phyloP scores from a whole-genome alignment of 2,888 invertebrate species.

The Melieria picta region DNA sequence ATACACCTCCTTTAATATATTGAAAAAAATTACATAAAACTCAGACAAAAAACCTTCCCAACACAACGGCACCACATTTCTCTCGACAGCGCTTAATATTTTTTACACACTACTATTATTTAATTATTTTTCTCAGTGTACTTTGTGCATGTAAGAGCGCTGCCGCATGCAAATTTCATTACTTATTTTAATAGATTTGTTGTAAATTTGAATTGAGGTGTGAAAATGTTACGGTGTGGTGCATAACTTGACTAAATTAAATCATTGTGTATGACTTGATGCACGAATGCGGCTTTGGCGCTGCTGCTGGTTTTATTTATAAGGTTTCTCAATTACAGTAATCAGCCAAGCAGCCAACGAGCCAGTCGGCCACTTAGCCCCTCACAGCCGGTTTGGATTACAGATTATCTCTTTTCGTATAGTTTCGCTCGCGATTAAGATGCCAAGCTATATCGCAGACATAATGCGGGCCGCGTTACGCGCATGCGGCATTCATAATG shows the following conservation, averaged over 20 bases:
- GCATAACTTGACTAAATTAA: conserved; percentile 57
- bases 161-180: too few species aligned
- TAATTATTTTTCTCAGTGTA: background rate
- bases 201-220: conserved; percentile 44
- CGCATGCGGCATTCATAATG: conserved; percentile 2
- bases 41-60: too few species aligned
- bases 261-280: background rate
- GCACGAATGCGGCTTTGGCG: too few species aligned
- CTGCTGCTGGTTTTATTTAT: conserved; percentile 40
- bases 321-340: conserved; percentile 57
- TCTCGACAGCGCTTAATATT: too few species aligned
- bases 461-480: too few species aligned
- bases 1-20: too few species aligned
- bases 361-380: conserved; percentile 21
- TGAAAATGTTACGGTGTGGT: conserved; percentile 45
- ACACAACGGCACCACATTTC: too few species aligned
- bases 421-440: background rate
- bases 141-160: background rate
- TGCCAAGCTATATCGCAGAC: background rate
- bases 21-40: too few species aligned
- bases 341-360: conserved; percentile 39
- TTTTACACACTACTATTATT: too few species aligned
- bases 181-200: conserved; percentile 7
- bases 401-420: conserved; percentile 6
- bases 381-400: conserved; percentile 26